Percentiles rank a stretch among this genome's conserved stretches.
Evolutionary conservation across 2,113 vertebrate species (phyloP).

Genomic region (Danio rerio): DNA sequence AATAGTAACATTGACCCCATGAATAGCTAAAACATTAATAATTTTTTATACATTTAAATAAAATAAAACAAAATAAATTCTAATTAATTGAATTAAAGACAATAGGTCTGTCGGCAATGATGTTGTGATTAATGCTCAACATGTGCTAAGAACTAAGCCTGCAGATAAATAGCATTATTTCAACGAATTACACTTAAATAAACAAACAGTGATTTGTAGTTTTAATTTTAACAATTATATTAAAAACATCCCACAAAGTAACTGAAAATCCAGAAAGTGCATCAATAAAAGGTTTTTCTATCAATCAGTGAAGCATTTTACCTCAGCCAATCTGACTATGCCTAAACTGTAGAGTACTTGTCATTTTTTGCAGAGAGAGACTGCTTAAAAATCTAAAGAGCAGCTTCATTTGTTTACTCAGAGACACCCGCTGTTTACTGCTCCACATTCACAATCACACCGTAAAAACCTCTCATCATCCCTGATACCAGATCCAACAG

Average conservation of each 20-base stretch:
- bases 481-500: neutral
- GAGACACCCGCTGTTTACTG: neutral
- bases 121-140: neutral
- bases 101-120: neutral
- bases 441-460: neutral
- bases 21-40: too few species aligned
- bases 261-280: neutral
- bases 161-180: neutral
- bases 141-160: neutral
- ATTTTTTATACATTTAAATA: too few species aligned
- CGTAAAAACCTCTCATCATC: constrained; percentile 19
- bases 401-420: constrained; percentile 1
- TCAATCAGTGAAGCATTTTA: neutral
- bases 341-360: neutral
- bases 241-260: neutral
- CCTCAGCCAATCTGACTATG: neutral
- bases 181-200: neutral
- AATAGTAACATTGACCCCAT: too few species aligned
- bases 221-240: neutral
- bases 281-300: neutral
- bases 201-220: neutral
- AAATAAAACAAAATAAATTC: too few species aligned
- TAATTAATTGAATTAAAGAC: too few species aligned
- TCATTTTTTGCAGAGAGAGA: neutral
- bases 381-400: neutral